These are phyloP conservation scores for Ladona fulva DNA, from an alignment of 1,140 invertebrate species.

Conservation along the genomic window DNA sequence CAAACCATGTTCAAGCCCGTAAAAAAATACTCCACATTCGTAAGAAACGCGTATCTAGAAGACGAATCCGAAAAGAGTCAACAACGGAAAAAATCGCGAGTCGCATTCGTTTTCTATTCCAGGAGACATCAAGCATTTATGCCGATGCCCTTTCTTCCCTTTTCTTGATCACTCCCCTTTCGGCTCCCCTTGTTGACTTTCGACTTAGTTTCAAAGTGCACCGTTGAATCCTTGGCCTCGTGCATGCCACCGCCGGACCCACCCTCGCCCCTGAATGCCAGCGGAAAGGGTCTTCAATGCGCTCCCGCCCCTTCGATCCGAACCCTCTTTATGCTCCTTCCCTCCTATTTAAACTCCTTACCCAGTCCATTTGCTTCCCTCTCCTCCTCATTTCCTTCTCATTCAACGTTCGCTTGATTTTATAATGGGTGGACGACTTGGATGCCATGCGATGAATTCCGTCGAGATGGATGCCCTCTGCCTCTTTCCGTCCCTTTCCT, in stretches of 20 bases:
- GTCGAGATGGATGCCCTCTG: not conserved
- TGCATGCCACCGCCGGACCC: not conserved
- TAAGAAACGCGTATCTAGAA: too few species aligned
- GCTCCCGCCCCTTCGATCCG: not conserved
- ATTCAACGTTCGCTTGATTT: conserved; percentile 6
- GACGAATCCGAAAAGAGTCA: too few species aligned
- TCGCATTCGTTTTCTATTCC: too few species aligned
- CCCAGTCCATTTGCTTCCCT: not conserved
- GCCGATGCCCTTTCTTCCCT: not conserved
- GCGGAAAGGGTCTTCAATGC: not conserved
- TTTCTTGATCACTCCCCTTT: not conserved
- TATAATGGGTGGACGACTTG: not conserved
- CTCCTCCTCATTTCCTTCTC: not conserved
- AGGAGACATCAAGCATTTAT: not conserved
- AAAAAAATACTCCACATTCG: too few species aligned
- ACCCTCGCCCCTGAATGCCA: too few species aligned
- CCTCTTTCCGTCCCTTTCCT: too few species aligned
- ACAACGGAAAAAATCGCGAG: too few species aligned
- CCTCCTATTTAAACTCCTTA: not conserved
- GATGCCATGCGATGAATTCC: conserved; percentile 3
- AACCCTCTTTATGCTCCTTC: not conserved
- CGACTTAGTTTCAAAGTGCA: not conserved
- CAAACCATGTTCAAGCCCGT: too few species aligned
- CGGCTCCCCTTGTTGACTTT: not conserved
- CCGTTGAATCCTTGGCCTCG: not conserved